A percentile compares a stretch with the other conserved stretches of the same genome.
Evolutionary conservation across 2,113 vertebrate species (phyloP).

Genomic region (Erinaceus europaeus): DNA sequence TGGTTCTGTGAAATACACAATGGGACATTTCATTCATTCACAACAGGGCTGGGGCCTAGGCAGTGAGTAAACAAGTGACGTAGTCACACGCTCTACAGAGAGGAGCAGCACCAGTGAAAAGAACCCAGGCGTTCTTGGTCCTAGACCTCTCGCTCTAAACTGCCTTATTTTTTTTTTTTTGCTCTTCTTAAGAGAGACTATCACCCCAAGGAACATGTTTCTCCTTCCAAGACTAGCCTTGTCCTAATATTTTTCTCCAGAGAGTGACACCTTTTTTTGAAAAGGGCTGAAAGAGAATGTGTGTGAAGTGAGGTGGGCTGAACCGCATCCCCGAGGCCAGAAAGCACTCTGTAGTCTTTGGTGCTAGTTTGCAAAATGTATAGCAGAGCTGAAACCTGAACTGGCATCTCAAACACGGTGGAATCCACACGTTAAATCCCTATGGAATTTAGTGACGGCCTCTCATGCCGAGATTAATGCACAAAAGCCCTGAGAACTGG

Average conservation of each 20-base stretch:
- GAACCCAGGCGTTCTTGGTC: not conserved
- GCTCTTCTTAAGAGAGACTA: not conserved
- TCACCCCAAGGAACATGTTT: not conserved
- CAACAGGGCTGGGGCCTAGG: slow-evolving; percentile 43
- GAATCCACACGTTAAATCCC: slow-evolving; percentile 68
- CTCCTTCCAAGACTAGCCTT: slow-evolving; percentile 28
- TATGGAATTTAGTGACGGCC: slow-evolving; percentile 54
- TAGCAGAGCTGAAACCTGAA: slow-evolving; percentile 70
- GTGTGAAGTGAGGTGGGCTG: not conserved
- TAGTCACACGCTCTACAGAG: not conserved
- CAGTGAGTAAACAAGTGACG: slow-evolving; percentile 50
- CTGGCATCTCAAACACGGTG: slow-evolving; percentile 57
- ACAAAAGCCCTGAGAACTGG: slow-evolving; percentile 69
- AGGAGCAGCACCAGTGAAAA: slow-evolving; percentile 33
- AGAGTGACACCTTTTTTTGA: slow-evolving; percentile 4
- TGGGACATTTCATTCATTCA: slow-evolving; percentile 28
- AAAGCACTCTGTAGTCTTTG: slow-evolving; percentile 66
- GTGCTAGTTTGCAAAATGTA: slow-evolving; percentile 60
- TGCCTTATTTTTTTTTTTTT: no score
- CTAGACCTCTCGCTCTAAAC: slow-evolving; percentile 26
- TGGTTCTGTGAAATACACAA: slow-evolving; percentile 54
- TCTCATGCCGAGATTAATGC: slow-evolving; percentile 62
- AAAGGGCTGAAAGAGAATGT: not conserved
- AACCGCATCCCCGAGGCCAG: slow-evolving; percentile 8
- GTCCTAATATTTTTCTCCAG: not conserved